phyloP scores from a whole-genome alignment of 2,888 invertebrate genomes.

The Epinotia ramella region DNA sequence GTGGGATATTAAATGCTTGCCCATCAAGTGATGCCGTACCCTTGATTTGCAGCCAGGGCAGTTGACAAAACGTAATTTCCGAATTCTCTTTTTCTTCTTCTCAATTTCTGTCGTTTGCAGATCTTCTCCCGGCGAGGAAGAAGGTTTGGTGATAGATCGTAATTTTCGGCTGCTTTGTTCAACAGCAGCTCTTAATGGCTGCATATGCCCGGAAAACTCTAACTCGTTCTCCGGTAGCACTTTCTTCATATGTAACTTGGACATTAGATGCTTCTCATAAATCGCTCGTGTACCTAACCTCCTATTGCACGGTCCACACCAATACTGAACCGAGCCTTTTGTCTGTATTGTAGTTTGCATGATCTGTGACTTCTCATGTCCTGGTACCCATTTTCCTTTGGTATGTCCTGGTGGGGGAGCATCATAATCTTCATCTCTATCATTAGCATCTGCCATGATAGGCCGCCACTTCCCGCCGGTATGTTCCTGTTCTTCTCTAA shows the following conservation, averaged over 20 bases:
- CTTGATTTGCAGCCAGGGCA: constrained; percentile 90
- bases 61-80: constrained; percentile 85
- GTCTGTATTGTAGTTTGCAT: constrained; percentile 82
- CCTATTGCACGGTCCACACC: constrained; percentile 93
- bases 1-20: constrained; percentile 94
- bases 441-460: constrained; percentile 65
- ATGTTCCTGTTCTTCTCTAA: constrained; percentile 77
- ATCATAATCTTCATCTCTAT: constrained; percentile 81
- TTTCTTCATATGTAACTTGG: constrained; percentile 89
- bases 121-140: constrained; percentile 60
- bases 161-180: constrained; percentile 71
- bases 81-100: constrained; percentile 76
- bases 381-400: constrained; percentile 93
- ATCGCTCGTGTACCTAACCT: constrained; percentile 89
- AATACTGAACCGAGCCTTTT: constrained; percentile 87
- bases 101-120: constrained; percentile 58
- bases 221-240: constrained; percentile 88
- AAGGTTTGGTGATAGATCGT: constrained; percentile 67
- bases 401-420: constrained; percentile 89
- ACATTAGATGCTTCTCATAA: constrained; percentile 91
- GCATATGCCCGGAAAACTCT: constrained; percentile 84
- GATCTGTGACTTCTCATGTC: constrained; percentile 83
- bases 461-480: constrained; percentile 89
- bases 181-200: constrained; percentile 60
- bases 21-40: constrained; percentile 89